phyloP scores from a whole-genome alignment of 2,888 invertebrate genomes.

The Troides oblongomaculatus region DNA sequence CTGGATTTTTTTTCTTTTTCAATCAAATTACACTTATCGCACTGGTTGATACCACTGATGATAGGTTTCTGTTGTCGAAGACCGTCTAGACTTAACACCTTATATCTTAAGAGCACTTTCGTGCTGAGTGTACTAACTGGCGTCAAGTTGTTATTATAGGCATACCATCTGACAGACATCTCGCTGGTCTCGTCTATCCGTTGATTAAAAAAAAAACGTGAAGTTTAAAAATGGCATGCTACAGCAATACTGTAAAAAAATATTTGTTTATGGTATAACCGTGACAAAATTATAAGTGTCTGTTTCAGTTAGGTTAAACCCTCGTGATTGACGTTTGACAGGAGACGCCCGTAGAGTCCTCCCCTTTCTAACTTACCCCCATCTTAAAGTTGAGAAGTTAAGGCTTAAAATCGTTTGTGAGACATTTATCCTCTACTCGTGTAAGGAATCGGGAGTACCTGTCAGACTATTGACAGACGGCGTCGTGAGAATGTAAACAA shows the following conservation, averaged over 20 bases:
- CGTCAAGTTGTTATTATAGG: too few relatives aligned
- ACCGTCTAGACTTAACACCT: too few relatives aligned
- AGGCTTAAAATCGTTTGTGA: conserved; percentile 38
- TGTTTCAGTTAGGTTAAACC: conserved; percentile 24
- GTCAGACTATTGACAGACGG: conserved; percentile 59
- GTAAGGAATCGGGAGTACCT: conserved; percentile 36
- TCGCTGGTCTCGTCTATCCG: too few relatives aligned
- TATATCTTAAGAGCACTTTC: too few relatives aligned
- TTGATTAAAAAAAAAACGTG: too few relatives aligned
- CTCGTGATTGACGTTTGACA: conserved; percentile 60
- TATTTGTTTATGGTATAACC: conserved; percentile 1
- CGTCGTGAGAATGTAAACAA: conserved; percentile 75
- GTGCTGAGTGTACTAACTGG: too few relatives aligned
- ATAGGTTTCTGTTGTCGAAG: too few relatives aligned
- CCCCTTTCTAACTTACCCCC: conserved; percentile 1
- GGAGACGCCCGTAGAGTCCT: conserved; percentile 23
- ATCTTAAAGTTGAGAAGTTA: conserved; percentile 32
- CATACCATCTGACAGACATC: too few relatives aligned
- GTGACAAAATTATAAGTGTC: conserved; percentile 22
- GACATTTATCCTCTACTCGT: conserved; percentile 29
- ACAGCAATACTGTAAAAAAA: background rate
- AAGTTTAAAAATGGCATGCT: too few relatives aligned
- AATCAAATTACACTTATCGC: too few relatives aligned
- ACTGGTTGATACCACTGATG: too few relatives aligned
- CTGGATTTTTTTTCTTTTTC: too few relatives aligned